These are phyloP conservation scores for Sycon ciliatum DNA, from an alignment of 37 sponge, comb jelly and placozoan species.

Conservation along the genomic window DNA sequence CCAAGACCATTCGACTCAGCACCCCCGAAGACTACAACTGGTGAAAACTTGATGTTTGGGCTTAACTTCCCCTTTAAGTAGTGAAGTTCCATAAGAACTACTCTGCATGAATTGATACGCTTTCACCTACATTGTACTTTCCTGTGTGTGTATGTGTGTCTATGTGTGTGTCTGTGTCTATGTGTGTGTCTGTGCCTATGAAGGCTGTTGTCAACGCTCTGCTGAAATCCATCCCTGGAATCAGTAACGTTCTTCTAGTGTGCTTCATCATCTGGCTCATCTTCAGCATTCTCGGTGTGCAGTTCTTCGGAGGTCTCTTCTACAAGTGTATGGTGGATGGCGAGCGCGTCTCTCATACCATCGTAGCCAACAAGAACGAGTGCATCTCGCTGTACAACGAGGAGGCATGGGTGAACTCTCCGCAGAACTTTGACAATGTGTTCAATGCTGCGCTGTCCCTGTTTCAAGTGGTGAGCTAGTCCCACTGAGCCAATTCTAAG, in stretches of 20 bases:
- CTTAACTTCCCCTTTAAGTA: too few species aligned
- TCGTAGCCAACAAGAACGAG: constrained; percentile 16
- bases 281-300: constrained; percentile 30
- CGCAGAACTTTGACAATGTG: constrained; percentile 26
- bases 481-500: neutral
- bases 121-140: too few species aligned
- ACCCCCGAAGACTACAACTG: too few species aligned
- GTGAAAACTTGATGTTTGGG: too few species aligned
- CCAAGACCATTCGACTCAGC: too few species aligned
- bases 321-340: constrained; percentile 28
- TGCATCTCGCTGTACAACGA: constrained; percentile 18
- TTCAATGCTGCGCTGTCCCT: constrained; percentile 18
- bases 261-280: constrained; percentile 32
- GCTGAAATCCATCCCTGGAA: constrained; percentile 23
- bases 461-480: constrained; percentile 30
- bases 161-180: too few species aligned
- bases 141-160: too few species aligned
- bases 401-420: constrained; percentile 29
- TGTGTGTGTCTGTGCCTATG: too few species aligned
- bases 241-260: constrained; percentile 26
- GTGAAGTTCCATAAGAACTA: neutral
- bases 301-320: constrained; percentile 29
- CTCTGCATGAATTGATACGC: too few species aligned
- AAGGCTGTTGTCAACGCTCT: constrained; percentile 26
- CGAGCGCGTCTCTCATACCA: neutral